These are phyloP conservation scores for Seriola quinqueradiata DNA, from an alignment of 2,113 vertebrate species.

Conservation along the genomic window DNA sequence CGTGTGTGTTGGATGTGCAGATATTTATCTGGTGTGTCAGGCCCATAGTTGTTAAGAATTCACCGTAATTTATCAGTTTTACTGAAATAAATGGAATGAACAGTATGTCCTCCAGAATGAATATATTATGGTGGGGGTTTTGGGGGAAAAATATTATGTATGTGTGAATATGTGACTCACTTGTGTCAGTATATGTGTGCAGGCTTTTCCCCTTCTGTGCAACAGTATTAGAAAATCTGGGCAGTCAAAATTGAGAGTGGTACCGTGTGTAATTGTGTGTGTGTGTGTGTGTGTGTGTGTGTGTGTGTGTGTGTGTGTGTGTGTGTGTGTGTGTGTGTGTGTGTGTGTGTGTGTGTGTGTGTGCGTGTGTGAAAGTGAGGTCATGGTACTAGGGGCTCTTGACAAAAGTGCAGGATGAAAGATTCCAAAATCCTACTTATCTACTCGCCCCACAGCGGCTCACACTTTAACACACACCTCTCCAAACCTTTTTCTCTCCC, in stretches of 20 bases:
- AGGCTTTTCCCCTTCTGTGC: background rate
- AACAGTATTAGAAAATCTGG: background rate
- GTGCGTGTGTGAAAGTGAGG: background rate
- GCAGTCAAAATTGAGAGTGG: background rate
- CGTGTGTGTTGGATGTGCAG: conserved; percentile 6
- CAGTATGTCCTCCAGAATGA: background rate
- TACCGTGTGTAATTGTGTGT: background rate
- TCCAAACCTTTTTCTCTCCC: conserved; percentile 22
- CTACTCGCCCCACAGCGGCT: background rate
- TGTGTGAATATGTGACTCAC: background rate
- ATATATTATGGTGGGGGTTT: background rate
- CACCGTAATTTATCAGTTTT: conserved; percentile 48
- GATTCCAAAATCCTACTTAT: conserved; percentile 11
- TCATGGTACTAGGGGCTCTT: background rate
- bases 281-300: no score
- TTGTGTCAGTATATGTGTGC: background rate
- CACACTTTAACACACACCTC: background rate
- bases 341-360: no score
- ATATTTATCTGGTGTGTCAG: conserved; percentile 52
- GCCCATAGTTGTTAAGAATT: conserved; percentile 18
- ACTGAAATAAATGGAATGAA: conserved; percentile 5
- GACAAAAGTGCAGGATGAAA: conserved; percentile 19
- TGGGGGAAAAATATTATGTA: background rate
- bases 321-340: no score
- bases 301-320: background rate